Percentiles rank a stretch among this genome's conserved stretches.
These are phyloP conservation scores for Rhadinocentrus ornatus DNA, from an alignment of 2,797 vertebrate genomes.

Conservation along the genomic window DNA sequence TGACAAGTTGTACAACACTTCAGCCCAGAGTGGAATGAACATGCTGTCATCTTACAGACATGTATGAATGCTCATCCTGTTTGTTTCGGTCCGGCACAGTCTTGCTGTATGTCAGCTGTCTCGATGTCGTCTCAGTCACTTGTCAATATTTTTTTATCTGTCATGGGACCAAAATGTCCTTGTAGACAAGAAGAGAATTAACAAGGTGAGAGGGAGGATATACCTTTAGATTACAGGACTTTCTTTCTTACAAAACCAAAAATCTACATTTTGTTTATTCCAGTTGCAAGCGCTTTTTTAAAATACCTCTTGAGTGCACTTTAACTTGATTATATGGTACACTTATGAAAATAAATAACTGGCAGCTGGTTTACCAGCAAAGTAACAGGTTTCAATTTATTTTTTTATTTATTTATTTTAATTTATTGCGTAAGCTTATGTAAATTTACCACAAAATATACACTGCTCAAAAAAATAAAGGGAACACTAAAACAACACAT, in stretches of 20 bases:
- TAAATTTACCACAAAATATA: too few relatives aligned
- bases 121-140: slow-evolving; percentile 69
- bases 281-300: neutral
- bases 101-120: slow-evolving; percentile 60
- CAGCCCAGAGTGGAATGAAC: slow-evolving; percentile 12
- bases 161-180: slow-evolving; percentile 72
- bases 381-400: too few relatives aligned
- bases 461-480: too few relatives aligned
- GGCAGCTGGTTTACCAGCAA: too few relatives aligned
- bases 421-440: too few relatives aligned
- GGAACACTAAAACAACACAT: too few relatives aligned
- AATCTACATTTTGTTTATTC: neutral
- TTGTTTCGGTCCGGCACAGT: slow-evolving; percentile 2
- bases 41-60: slow-evolving; percentile 20
- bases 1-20: slow-evolving; percentile 42
- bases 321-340: too few relatives aligned
- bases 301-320: neutral
- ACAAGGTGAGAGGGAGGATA: slow-evolving; percentile 34
- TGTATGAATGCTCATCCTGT: slow-evolving; percentile 14
- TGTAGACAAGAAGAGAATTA: slow-evolving; percentile 68
- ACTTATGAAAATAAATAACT: too few relatives aligned
- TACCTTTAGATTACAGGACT: neutral
- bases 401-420: too few relatives aligned
- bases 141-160: slow-evolving; percentile 65
- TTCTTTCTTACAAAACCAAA: slow-evolving; percentile 7